Evolutionary conservation across 2,797 vertebrate species (phyloP), one percentile per base, ranked within the genome.

Genomic region (Anguilla pacifica): DNA sequence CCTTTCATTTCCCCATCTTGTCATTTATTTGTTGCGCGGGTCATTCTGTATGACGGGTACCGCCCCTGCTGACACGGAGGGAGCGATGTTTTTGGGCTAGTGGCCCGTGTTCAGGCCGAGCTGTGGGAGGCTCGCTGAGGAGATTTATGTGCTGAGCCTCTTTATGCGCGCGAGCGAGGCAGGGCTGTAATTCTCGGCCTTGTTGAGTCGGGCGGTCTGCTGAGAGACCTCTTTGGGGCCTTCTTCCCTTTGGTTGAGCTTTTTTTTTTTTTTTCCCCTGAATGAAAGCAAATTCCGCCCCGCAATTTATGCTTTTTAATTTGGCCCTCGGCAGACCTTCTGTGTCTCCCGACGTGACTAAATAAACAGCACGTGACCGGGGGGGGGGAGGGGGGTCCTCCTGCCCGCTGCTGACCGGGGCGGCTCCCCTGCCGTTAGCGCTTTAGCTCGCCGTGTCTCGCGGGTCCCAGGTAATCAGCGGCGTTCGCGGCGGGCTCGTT

Each of bases 251-350:
- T 64, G 43, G 79, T 28, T 17, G 11, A 31, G 77, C 64, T 25
- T 64, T 55, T 0, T 31, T 70, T 31, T 31, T 10, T n/a, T 13
- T 53, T 55, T 39, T 72, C 9, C 55, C 88, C 49, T 11, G 22
- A 91, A 59, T 28, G 6, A 2, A 91, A 89, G 83, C n/a, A 91
- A 90, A 5, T 83, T 3, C 17, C 49, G 55, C 15, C 49, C 39
- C 46, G 88, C n/a, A 88, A 91, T 92, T 88, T 89, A 90, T 88
- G 89, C 35, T 39, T 85, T 90, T 91, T 90, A 86, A 91, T 91
- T 91, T 92, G 85, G 86, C 74, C 61, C 39, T 87, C 13, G 67
- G 91, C 72, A 67, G 85, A 89, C 81, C 74, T 82, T 61, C 74
- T 1, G 25, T 1, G 4, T 85, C 87, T 79, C 72, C 86, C 82